A percentile compares a stretch with the other conserved stretches of the same genome.
Evolutionary conservation across 1,140 invertebrate species (phyloP).

Genomic region (Neodiprion virginianus): DNA sequence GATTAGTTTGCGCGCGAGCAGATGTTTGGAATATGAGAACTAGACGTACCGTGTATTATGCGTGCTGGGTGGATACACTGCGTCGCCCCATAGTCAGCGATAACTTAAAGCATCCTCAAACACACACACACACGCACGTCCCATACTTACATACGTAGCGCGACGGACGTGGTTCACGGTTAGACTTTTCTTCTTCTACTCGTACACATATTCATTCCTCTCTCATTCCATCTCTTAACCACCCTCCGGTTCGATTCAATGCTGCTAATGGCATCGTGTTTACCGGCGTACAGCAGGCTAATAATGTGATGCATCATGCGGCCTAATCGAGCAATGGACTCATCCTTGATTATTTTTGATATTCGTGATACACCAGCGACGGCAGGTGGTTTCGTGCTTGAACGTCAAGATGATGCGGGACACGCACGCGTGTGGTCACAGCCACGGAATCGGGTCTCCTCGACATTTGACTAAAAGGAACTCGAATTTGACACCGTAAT

Average conservation of each 20-base stretch:
- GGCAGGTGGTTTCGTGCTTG: not conserved
- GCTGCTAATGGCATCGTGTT: slow-evolving; percentile 1
- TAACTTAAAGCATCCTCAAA: too few relatives aligned
- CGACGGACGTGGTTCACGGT: too few relatives aligned
- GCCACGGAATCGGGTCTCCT: not conserved
- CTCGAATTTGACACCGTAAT: not conserved
- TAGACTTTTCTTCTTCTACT: too few relatives aligned
- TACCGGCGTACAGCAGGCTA: not conserved
- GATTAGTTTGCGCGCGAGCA: too few relatives aligned
- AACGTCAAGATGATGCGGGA: not conserved
- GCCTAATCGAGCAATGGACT: slow-evolving; percentile 4
- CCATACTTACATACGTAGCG: too few relatives aligned
- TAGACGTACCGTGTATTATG: too few relatives aligned
- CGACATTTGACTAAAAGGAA: too few relatives aligned
- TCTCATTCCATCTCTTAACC: not conserved
- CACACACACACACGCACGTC: too few relatives aligned
- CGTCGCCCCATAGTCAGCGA: too few relatives aligned
- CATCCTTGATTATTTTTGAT: slow-evolving; percentile 4
- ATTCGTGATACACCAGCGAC: not conserved
- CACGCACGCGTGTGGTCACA: not conserved
- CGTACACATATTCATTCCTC: not conserved
- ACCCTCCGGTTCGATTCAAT: not conserved
- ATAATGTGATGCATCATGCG: slow-evolving; percentile 7
- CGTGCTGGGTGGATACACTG: too few relatives aligned
- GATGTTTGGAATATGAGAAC: too few relatives aligned